Conservation (phyloP, 1,140 invertebrate species). For the Arion vulgaris region DNA sequence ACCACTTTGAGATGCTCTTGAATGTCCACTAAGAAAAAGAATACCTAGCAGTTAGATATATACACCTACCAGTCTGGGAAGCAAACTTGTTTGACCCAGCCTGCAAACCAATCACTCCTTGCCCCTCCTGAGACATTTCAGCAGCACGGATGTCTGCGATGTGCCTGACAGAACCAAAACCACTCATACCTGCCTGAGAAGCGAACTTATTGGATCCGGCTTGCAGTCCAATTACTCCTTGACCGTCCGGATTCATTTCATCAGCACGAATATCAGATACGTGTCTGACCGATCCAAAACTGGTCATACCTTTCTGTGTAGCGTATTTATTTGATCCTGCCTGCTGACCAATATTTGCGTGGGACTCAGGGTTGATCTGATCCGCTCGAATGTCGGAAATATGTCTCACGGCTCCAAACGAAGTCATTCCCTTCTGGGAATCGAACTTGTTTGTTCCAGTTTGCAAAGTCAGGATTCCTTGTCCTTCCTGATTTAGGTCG, state of each 20-base stretch:
- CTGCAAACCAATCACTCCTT: no score
- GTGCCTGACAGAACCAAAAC: no score
- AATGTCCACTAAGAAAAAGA: no score
- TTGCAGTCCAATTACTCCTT: not conserved
- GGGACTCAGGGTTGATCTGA: not conserved
- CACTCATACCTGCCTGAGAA: not conserved
- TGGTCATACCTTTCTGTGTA: not conserved
- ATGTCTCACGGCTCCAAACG: not conserved
- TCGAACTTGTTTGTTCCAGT: not conserved
- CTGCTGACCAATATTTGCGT: not conserved
- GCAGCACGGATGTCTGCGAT: no score
- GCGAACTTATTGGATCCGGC: not conserved
- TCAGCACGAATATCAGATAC: not conserved
- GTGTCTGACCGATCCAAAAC: not conserved
- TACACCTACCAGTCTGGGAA: no score
- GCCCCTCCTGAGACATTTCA: no score
- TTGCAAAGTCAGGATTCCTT: not conserved
- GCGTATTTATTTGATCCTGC: not conserved
- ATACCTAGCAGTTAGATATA: no score
- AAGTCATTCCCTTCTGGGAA: not conserved
- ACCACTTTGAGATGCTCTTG: no score
- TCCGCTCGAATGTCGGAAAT: not conserved
- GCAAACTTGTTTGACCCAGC: no score
- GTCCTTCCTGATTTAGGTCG: not conserved
- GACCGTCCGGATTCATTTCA: not conserved